Evolutionary conservation across 2,113 vertebrate genomes (phyloP).

Genomic region (Nansenia antarctica): DNA sequence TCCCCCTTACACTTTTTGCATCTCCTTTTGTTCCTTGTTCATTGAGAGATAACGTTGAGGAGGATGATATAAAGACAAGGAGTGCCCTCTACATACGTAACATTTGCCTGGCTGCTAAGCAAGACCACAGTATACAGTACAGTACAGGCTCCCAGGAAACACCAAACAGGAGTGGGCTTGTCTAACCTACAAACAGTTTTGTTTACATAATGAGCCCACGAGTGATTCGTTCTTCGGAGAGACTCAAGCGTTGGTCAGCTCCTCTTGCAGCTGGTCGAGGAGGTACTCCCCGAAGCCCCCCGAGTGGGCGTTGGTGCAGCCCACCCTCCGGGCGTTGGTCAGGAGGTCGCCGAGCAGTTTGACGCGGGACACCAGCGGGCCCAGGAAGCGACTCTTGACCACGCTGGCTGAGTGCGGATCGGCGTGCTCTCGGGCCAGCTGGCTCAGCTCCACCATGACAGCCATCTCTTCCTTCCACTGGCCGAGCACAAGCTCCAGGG

Average conservation of each 20-base stretch:
- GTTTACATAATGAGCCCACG: conserved; percentile 4
- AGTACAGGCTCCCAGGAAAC: neutral
- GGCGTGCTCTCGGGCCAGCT: conserved; percentile 63
- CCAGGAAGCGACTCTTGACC: conserved; percentile 73
- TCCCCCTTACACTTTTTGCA: neutral
- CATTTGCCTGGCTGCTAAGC: neutral
- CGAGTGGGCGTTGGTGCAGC: conserved; percentile 65
- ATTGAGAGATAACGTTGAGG: neutral
- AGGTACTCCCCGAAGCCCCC: conserved; percentile 79
- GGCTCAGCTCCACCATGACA: conserved; percentile 73
- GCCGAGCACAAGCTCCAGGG: conserved; percentile 68
- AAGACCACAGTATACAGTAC: neutral
- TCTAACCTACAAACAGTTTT: neutral
- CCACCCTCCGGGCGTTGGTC: conserved; percentile 72
- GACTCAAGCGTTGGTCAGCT: conserved; percentile 54
- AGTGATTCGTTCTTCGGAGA: neutral
- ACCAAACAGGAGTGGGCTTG: neutral
- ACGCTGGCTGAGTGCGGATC: conserved; percentile 74
- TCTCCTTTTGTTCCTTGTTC: neutral
- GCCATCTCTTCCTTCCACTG: conserved; percentile 75
- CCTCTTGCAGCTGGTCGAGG: conserved; percentile 72
- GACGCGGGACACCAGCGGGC: conserved; percentile 67
- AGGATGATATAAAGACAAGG: neutral
- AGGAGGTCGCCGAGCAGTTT: conserved; percentile 77
- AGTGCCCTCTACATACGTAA: neutral